Base-by-base conservation (phyloP, 23 tunicate genomes). In the Phallusia fumigata region DNA sequence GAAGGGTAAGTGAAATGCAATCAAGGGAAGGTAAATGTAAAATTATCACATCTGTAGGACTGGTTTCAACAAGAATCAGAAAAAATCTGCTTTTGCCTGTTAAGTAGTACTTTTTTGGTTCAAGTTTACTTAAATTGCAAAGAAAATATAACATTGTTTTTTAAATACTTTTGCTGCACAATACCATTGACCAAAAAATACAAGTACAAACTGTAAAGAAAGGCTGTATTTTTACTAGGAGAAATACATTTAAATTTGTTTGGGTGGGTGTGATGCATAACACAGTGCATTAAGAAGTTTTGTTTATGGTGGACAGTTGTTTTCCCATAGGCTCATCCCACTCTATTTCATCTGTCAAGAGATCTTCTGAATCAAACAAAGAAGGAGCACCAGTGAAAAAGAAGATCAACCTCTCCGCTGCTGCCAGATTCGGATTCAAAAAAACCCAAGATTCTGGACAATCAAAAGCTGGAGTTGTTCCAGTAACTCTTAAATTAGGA, bases 281-380 rank as follows among this genome's bases (percentile, higher is more conserved):
- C 47, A 10, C 47, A 5, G 5, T 40, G 47, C 3, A 6, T 6
- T 58, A 16, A 5, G 5, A 21, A 24, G 28, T 58, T 58, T 11
- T 58, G 16, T 83, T 83, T 50, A 83, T 74, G 69, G 86, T 52
- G 72, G 79, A 47, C 86, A 83, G 86, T 83, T 40, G 73, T 83
- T 83, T 83, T 40, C 80, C 79, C 24, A 49, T 75, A 83, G 86
- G 86, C 79, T 83, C 86, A 49, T 33, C 86, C 69, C 28, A 77
- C 45, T 24, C 79, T 75, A 35, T 74, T 83, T 51, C 86, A 24
- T 74, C 86, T 81, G 52, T 81, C 79, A 83, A 83, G 44, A 83
- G 86, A 83, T 30, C 86, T 2, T 40, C 79, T 58, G 69, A 83
- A 28, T 30, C 86, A 15, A 81, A 24, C 53, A 83, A 49, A 74